Percentiles rank a stretch among this genome's conserved stretches.
Evolutionary conservation across 2,113 vertebrate genomes (phyloP).

Genomic region (Laticauda laticaudata): DNA sequence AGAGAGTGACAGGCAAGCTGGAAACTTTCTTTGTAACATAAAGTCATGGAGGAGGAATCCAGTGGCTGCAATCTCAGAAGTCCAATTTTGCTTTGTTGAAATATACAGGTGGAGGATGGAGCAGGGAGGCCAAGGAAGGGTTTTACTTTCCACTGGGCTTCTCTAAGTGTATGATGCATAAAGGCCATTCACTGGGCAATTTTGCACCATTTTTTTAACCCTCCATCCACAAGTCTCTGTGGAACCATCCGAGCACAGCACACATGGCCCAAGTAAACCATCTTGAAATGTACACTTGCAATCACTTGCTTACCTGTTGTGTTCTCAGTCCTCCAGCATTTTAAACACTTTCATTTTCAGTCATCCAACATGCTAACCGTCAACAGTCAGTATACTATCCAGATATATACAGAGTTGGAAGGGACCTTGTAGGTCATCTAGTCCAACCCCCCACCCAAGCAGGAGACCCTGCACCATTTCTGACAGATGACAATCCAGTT

Average conservation of each 20-base stretch:
- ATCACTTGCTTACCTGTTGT: not conserved
- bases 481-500: no score
- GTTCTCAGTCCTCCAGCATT: not conserved
- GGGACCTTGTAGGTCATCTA: no score
- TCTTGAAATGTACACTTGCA: no score
- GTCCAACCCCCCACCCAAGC: no score
- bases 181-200: not conserved
- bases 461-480: no score
- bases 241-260: not conserved
- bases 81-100: conserved; percentile 39
- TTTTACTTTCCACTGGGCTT: not conserved
- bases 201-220: not conserved
- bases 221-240: not conserved
- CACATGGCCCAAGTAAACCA: not conserved
- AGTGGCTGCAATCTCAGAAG: conserved; percentile 17
- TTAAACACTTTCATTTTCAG: not conserved
- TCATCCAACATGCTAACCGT: not conserved
- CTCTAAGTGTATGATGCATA: not conserved
- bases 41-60: conserved; percentile 18
- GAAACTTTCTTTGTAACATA: conserved; percentile 24
- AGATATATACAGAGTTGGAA: no score
- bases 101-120: conserved; percentile 16
- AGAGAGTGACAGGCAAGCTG: conserved; percentile 34
- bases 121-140: not conserved
- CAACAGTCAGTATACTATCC: not conserved